phyloP scores from a whole-genome alignment of 1,140 invertebrate genomes.

The Trichogramma pretiosum region DNA sequence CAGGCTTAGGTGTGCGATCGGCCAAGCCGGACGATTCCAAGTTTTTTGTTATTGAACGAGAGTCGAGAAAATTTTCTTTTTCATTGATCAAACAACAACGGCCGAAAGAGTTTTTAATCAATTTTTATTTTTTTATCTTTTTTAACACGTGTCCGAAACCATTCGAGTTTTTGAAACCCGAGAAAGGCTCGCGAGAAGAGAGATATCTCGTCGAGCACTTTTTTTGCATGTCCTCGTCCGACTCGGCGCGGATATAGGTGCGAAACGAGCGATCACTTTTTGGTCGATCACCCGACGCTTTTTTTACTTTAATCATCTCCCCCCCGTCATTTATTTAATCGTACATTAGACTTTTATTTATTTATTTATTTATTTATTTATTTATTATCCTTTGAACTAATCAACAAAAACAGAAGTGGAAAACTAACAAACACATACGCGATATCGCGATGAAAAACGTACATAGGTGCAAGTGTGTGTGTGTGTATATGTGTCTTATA shows the following conservation, averaged over 20 bases:
- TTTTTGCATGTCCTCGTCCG: slow-evolving; percentile 9
- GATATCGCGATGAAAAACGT: slow-evolving; percentile 9
- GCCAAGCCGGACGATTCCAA: slow-evolving; percentile 13
- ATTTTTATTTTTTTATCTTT: too few relatives aligned
- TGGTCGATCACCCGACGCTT: background rate
- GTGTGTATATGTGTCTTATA: slow-evolving; percentile 1
- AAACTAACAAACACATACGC: slow-evolving; percentile 17
- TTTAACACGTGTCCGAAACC: too few relatives aligned
- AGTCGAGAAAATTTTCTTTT: slow-evolving; percentile 6
- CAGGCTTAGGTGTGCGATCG: slow-evolving; percentile 17
- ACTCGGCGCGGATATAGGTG: slow-evolving; percentile 4
- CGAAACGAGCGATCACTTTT: slow-evolving; percentile 5
- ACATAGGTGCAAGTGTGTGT: slow-evolving; percentile 14
- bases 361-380: slow-evolving; percentile 1
- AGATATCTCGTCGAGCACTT: background rate
- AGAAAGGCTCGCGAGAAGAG: slow-evolving; percentile 3
- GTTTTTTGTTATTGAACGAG: background rate
- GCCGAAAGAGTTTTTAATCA: slow-evolving; percentile 1
- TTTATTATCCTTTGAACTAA: slow-evolving; percentile 15
- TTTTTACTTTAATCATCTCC: too few relatives aligned
- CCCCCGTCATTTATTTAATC: too few relatives aligned
- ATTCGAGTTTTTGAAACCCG: background rate
- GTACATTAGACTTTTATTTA: too few relatives aligned
- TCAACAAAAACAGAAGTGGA: slow-evolving; percentile 18
- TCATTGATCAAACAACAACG: slow-evolving; percentile 2